Evolutionary conservation across 2,113 vertebrate species (phyloP).

Genomic region (Gobiocypris rarus): DNA sequence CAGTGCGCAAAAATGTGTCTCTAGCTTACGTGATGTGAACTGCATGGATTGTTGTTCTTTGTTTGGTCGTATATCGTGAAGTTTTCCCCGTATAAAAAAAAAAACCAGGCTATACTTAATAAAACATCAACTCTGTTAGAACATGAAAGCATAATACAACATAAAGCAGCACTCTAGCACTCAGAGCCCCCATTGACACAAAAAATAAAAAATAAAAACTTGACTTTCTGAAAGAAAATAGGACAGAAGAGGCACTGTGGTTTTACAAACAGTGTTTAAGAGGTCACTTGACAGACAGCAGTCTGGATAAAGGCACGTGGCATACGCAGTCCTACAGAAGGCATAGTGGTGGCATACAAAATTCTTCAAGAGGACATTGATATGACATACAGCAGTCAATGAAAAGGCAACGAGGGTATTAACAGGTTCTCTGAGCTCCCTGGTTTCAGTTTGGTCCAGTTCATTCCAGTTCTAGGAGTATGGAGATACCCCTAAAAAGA

Average conservation of each 20-base stretch:
- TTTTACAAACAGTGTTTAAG: constrained; percentile 10
- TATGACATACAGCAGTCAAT: constrained; percentile 22
- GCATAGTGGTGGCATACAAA: not conserved
- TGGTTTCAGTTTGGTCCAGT: constrained; percentile 49
- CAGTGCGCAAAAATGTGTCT: constrained; percentile 20
- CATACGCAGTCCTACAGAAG: not conserved
- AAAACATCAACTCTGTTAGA: constrained; percentile 29
- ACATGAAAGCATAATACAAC: constrained; percentile 34
- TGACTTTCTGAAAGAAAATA: constrained; percentile 23
- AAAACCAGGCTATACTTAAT: constrained; percentile 37
- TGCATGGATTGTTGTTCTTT: not conserved
- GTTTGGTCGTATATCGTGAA: not conserved
- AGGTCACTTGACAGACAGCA: constrained; percentile 7
- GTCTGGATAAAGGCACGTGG: constrained; percentile 30
- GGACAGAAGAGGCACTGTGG: constrained; percentile 10
- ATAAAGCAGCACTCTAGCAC: constrained; percentile 46
- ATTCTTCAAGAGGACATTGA: constrained; percentile 14
- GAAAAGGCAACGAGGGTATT: not conserved
- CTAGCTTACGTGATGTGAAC: not conserved
- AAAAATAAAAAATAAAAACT: constrained; percentile 18
- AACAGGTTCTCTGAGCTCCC: constrained; percentile 31
- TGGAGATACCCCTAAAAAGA: constrained; percentile 46
- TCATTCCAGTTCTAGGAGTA: constrained; percentile 35
- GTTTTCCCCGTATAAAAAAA: constrained; percentile 7
- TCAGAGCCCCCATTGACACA: constrained; percentile 34